Evolutionary conservation across 2,797 vertebrate genomes (phyloP).

Genomic region (Micropoecilia bifurca): DNA sequence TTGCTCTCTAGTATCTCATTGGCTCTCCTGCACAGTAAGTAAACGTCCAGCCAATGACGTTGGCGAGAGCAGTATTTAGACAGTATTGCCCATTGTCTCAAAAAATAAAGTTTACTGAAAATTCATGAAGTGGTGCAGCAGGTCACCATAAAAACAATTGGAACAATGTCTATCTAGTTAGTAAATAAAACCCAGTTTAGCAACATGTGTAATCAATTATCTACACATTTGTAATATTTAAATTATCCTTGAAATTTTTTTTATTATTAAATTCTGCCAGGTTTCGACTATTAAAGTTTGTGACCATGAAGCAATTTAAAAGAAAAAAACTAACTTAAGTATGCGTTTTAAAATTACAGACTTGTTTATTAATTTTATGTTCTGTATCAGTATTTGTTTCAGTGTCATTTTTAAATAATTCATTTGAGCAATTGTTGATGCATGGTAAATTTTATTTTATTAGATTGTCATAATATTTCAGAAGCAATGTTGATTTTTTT

Average conservation of each 20-base stretch:
- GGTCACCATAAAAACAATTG: background rate
- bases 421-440: background rate
- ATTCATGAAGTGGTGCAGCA: background rate
- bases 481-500: background rate
- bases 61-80: background rate
- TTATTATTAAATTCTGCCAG: background rate
- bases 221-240: background rate
- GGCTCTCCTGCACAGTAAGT: background rate
- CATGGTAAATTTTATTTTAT: background rate
- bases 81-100: too few species aligned
- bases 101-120: background rate
- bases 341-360: background rate
- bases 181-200: too few species aligned
- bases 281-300: background rate
- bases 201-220: background rate
- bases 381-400: background rate
- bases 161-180: background rate
- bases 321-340: background rate
- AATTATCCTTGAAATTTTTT: background rate
- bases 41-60: background rate
- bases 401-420: background rate
- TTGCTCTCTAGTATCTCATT: background rate
- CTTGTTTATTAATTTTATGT: background rate
- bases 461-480: background rate
- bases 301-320: background rate